Conservation (phyloP, 2,113 vertebrate species). For the Lagopus leucura region DNA sequence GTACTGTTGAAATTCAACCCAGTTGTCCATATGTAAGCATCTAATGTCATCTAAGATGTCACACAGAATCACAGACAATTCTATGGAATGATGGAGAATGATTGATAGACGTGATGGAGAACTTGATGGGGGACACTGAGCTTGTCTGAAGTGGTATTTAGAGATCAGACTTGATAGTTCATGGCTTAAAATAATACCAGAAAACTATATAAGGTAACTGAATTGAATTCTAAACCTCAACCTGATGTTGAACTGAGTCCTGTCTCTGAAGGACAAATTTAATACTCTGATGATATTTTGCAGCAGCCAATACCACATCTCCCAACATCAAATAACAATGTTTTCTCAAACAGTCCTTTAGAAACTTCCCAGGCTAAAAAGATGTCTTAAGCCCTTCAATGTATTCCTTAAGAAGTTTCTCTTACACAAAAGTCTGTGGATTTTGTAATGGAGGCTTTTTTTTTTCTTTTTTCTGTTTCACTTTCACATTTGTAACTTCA, state of each 20-base stretch:
- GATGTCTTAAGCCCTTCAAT: not conserved
- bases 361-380: not conserved
- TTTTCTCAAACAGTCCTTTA: not conserved
- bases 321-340: not conserved
- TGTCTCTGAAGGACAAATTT: not conserved
- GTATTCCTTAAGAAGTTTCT: not conserved
- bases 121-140: rapidly evolving
- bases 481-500: constrained; percentile 35
- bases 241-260: not conserved
- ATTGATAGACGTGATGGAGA: not conserved
- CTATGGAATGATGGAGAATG: not conserved
- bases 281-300: not conserved
- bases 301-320: not conserved
- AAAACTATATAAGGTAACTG: not conserved
- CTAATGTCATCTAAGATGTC: not conserved
- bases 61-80: not conserved
- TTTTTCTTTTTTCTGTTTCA: constrained; percentile 27
- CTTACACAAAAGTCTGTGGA: not conserved
- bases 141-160: not conserved
- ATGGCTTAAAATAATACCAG: not conserved
- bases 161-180: not conserved
- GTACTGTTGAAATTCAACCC: not conserved
- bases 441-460: not conserved
- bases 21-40: not conserved
- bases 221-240: not conserved